Conservation (phyloP, 2,888 invertebrate genomes). For the Amphipyra berbera region DNA sequence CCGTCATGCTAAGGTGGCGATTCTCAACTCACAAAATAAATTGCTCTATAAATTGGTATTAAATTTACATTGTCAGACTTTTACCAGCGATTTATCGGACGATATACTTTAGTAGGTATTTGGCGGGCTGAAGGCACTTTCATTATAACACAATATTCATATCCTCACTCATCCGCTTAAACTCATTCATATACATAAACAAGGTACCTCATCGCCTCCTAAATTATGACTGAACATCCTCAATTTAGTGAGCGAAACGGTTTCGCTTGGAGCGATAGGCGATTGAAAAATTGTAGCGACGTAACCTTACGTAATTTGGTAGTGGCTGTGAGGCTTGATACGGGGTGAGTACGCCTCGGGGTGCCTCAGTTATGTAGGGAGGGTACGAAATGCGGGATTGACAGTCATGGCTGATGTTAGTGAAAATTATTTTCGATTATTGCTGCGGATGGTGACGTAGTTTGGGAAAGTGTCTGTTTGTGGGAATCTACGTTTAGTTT, state of each 20-base stretch:
- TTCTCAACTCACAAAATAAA: too few species aligned
- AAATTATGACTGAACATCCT: slow-evolving; percentile 79
- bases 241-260: slow-evolving; percentile 73
- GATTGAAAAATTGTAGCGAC: slow-evolving; percentile 86
- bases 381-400: slow-evolving; percentile 52
- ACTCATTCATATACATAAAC: slow-evolving; percentile 20
- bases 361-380: slow-evolving; percentile 55
- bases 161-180: too few species aligned
- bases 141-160: too few species aligned
- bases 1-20: too few species aligned
- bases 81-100: too few species aligned
- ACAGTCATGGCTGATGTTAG: slow-evolving; percentile 50
- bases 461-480: slow-evolving; percentile 1
- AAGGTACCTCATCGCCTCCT: slow-evolving; percentile 58
- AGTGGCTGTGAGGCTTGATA: slow-evolving; percentile 66
- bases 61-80: too few species aligned
- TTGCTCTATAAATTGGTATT: too few species aligned
- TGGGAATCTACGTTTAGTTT: neutral
- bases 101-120: too few species aligned
- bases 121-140: too few species aligned
- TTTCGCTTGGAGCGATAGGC: slow-evolving; percentile 76
- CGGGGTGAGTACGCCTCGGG: slow-evolving; percentile 63
- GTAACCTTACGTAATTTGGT: slow-evolving; percentile 80
- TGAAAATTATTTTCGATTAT: slow-evolving; percentile 53
- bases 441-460: slow-evolving; percentile 6